Conservation (phyloP, 2,113 vertebrate genomes). For the Choloepus hoffmanni region DNA sequence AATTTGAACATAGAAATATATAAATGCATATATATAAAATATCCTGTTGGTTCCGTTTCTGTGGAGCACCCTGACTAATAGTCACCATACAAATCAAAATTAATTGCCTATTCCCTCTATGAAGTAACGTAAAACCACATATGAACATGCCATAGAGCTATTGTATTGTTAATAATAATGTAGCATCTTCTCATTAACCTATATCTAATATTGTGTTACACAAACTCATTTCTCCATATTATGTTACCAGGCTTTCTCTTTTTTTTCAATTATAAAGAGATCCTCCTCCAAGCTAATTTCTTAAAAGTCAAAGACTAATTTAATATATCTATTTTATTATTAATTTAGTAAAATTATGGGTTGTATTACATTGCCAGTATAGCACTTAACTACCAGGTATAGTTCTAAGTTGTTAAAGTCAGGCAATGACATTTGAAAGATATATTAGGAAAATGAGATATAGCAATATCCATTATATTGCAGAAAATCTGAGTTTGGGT, state of each 20-base stretch:
- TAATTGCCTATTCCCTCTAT: too few species aligned
- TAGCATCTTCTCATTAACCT: slow-evolving; percentile 47
- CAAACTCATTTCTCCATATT: too few species aligned
- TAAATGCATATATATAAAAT: too few species aligned
- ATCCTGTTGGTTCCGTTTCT: too few species aligned
- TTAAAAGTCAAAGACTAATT: slow-evolving; percentile 61
- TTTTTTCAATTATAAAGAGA: slow-evolving; percentile 29
- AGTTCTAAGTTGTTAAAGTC: slow-evolving; percentile 17
- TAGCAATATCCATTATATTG: neutral
- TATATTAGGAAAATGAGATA: neutral
- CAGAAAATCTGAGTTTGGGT: too few species aligned
- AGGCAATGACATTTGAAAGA: neutral
- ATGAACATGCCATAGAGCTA: too few species aligned
- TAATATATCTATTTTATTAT: slow-evolving; percentile 38
- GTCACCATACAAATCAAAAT: too few species aligned
- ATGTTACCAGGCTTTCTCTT: slow-evolving; percentile 70
- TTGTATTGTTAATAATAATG: slow-evolving; percentile 57
- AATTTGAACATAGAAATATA: too few species aligned
- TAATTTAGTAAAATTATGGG: slow-evolving; percentile 57
- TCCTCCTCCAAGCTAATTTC: neutral
- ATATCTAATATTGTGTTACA: slow-evolving; percentile 73
- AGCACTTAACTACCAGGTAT: neutral
- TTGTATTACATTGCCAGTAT: neutral
- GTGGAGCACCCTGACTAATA: too few species aligned
- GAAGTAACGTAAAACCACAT: too few species aligned